Percentiles rank a stretch among this genome's conserved stretches.
These are phyloP conservation scores for Entomobrya proxima DNA, from an alignment of 2,888 invertebrate genomes.

Conservation along the genomic window DNA sequence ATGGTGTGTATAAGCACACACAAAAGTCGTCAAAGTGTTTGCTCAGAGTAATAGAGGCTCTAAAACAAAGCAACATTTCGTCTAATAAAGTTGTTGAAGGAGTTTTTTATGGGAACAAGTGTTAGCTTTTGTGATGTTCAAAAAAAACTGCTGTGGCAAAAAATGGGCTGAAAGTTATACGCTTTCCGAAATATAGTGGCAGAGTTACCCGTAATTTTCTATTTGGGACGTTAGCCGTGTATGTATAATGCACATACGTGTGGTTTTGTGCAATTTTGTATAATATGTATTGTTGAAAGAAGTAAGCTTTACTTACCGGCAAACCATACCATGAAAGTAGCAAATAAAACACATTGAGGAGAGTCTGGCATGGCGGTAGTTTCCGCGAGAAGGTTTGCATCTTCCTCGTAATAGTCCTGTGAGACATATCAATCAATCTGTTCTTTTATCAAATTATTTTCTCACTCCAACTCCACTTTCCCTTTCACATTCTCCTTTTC, in stretches of 20 bases:
- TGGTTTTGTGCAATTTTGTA: neutral
- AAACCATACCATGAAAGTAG: slow-evolving; percentile 95
- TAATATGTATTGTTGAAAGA: neutral
- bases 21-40: neutral
- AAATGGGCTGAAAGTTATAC: too few species aligned
- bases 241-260: neutral
- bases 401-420: slow-evolving; percentile 75
- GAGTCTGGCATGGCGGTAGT: slow-evolving; percentile 88
- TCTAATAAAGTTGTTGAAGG: slow-evolving; percentile 1
- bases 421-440: slow-evolving; percentile 72
- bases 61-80: slow-evolving; percentile 7
- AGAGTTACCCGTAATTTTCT: too few species aligned
- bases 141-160: too few species aligned
- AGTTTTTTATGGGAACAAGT: slow-evolving; percentile 11
- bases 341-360: slow-evolving; percentile 92
- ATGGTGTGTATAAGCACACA: neutral
- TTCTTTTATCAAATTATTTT: slow-evolving; percentile 69
- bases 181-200: too few species aligned
- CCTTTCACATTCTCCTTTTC: slow-evolving; percentile 32
- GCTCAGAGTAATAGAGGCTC: neutral
- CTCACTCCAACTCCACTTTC: slow-evolving; percentile 54
- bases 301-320: slow-evolving; percentile 78
- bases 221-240: too few species aligned
- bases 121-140: neutral
- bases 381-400: slow-evolving; percentile 74